These are phyloP conservation scores for Drosophila guanche DNA, from an alignment of 1,140 invertebrate species.

Conservation along the genomic window DNA sequence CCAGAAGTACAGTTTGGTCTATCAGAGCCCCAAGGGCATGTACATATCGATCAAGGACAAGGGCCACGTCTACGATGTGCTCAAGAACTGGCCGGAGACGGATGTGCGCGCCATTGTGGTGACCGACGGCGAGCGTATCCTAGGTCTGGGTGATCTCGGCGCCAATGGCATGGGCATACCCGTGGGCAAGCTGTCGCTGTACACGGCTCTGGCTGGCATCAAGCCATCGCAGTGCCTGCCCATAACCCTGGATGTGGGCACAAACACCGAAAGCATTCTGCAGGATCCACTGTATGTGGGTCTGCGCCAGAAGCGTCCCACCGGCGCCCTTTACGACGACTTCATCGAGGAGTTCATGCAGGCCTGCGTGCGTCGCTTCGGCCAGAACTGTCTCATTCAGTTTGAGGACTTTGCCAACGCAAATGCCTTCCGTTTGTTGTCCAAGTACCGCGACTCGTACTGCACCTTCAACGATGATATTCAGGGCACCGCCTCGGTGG, in stretches of 20 bases:
- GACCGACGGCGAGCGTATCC: conserved; percentile 97
- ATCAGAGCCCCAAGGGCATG: conserved; percentile 91
- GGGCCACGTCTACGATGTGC: conserved; percentile 94
- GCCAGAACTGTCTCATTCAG: conserved; percentile 92
- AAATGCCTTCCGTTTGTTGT: conserved; percentile 95
- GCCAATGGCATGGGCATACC: conserved; percentile 99
- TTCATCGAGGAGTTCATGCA: conserved; percentile 99
- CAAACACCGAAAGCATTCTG: conserved; percentile 92
- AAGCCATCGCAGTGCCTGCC: conserved; percentile 96
- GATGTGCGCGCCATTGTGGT: conserved; percentile 97
- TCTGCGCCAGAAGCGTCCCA: conserved; percentile 92
- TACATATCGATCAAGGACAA: conserved; percentile 99
- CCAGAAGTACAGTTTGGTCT: conserved; percentile 84
- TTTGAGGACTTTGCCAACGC: conserved; percentile 99
- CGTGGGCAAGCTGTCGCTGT: conserved; percentile 96
- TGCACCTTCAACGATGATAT: conserved; percentile 99
- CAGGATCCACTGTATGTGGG: conserved; percentile 98
- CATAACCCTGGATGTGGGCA: conserved; percentile 97
- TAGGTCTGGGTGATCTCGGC: conserved; percentile 97
- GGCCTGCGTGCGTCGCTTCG: conserved; percentile 94
- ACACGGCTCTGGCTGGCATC: conserved; percentile 96
- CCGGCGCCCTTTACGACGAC: conserved; percentile 94
- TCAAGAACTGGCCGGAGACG: conserved; percentile 84
- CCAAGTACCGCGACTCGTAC: conserved; percentile 93
- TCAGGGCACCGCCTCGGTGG: conserved; percentile 96